phyloP scores from a whole-genome alignment of 2,888 invertebrate genomes.

The Saturnia japonica region DNA sequence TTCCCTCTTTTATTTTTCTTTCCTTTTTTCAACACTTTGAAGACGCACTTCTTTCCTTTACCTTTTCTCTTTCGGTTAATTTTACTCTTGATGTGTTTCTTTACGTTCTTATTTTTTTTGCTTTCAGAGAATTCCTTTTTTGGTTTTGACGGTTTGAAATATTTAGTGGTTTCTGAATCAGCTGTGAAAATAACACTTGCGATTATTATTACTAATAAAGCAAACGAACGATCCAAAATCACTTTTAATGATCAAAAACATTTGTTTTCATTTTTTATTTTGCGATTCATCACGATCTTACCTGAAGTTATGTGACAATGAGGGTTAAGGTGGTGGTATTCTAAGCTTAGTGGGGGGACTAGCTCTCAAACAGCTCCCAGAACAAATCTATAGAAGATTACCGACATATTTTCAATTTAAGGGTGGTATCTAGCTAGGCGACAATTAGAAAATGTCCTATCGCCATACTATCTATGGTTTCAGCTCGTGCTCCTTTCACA shows the following conservation, averaged over 20 bases:
- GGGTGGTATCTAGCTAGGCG: no score
- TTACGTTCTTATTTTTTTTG: constrained; percentile 26
- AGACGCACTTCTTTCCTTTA: constrained; percentile 61
- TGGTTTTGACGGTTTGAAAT: constrained; percentile 28
- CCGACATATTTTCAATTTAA: no score
- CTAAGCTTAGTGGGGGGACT: no score
- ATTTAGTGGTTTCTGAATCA: constrained; percentile 28
- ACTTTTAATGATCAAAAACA: background rate
- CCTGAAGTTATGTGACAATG: no score
- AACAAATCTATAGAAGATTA: no score
- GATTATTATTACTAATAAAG: background rate
- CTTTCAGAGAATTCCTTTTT: constrained; percentile 29
- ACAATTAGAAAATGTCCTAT: no score
- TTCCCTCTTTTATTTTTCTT: constrained; percentile 40
- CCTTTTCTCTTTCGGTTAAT: constrained; percentile 49
- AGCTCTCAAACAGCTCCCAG: no score
- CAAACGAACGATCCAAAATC: background rate
- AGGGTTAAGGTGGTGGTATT: no score
- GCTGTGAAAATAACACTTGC: background rate
- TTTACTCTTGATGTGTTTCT: constrained; percentile 5
- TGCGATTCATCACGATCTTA: no score
- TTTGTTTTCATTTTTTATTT: background rate
- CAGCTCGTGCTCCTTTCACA: no score
- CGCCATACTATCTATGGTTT: no score
- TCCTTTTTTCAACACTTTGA: constrained; percentile 58